Base-by-base conservation (phyloP, 1,140 invertebrate species). In the Laupala kohalensis region DNA sequence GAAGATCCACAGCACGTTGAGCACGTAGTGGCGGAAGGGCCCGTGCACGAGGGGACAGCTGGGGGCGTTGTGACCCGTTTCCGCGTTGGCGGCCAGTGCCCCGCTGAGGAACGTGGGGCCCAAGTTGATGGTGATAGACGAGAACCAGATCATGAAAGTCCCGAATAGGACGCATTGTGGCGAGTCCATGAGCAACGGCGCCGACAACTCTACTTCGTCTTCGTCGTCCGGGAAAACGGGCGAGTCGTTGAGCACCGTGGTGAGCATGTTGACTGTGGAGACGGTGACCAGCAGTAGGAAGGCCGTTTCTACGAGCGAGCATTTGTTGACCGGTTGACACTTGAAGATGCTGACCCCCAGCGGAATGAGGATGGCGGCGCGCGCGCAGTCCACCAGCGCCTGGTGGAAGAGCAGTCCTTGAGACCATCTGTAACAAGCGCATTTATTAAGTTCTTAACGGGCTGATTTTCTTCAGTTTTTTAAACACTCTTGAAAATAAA, bases 71-170 rank as follows among this genome's bases (percentile, higher is more conserved):
- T 90, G 87, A 0, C 86, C 86, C n/a, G 85, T 86, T 75, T 92
- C 91, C 0, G 89, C 87, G 76, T 92, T 92, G n/a, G 91, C 91
- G 0, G 92, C 91, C 65, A 94, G 80, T 12, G 92, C 92, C 3
- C 92, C 92, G 71, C 89, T 92, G 74, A 94, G 82, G 81, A 96
- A 95, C 5, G 93, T 95, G 3, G 93, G 93, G 5, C 93, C 93
- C 74, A 96, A 84, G 81, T 96, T 95, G 77, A 96, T 93, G 12
- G 93, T 94, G 76, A 95, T 90, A 70, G 88, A 90, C 13, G 90
- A 89, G 81, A 95, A 94, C 94, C 93, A 95, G 77, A 95, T 95
- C 89, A 95, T 95, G 81, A 93, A 93, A 27, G 93, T 90, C 15
- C 93, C 93, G 81, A 95, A 96, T 25, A 94, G 84, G 6, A 95